Evolutionary conservation across 1,140 invertebrate species (phyloP), one percentile per base, ranked within the genome.

Genomic region (Drosophila albomicans): DNA sequence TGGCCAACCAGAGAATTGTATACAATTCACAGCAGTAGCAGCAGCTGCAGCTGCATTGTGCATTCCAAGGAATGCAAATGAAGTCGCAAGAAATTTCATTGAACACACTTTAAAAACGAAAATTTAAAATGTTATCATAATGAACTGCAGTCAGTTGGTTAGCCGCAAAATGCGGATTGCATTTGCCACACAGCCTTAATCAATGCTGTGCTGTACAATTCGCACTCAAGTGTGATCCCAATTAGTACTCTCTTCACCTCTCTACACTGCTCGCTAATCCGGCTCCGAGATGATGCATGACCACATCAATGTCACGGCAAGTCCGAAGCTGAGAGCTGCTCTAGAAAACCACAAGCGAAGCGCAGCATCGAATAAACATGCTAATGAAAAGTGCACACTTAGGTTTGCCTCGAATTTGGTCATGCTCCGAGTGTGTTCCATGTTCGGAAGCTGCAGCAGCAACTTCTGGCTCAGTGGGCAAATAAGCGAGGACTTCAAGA

Each of bases 391-490:
- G 66, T 75, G 54, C 69, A 59, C 56, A 61, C 15, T 28, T 58
- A 28, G 16, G 52, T 59, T 58, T 41, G 38, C 7, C 46, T 10
- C 59, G 46, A 64, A 65, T 38, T 43, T 48, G 52, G 32, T 52
- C 61, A 49, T 69, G 41, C 48, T 65, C 38, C 25, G 5, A 15
- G 35, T 46, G 5, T 59, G 13, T 5, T 13, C 38, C 15, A 4
- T 41, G 41, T 10, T 7, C 43, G 32, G 20, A 62, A 61, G 64
- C 71, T 71, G 57, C 64, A 5, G 70, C 46, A 87, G 80, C 69
- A 79, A 79, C 68, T 87, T 81, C 69, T 78, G 79, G 67, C 84
- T 87, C 79, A 81, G 81, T 87, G 81, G 74, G 58, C 76, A 88
- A 80, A 84, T 81, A 78, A 78, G 51, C 61, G 58, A 35, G 38